Conservation (phyloP, 30 jellyfish, hydroid and myxozoan species). For the Hydra vulgaris region DNA sequence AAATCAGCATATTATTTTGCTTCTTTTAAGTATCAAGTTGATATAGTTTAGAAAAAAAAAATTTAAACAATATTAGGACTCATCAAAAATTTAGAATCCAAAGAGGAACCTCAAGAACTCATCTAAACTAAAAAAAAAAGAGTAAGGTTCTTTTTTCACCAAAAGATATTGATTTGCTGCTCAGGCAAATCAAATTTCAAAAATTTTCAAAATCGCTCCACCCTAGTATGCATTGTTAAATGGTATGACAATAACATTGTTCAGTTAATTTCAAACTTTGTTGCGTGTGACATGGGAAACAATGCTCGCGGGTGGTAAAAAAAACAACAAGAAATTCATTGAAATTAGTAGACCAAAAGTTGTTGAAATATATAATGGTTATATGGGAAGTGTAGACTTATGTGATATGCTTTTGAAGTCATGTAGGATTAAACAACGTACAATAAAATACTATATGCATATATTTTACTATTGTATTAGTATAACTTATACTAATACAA, state of each 20-base stretch:
- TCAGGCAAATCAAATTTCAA: too few relatives aligned
- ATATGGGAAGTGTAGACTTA: slow-evolving; percentile 2
- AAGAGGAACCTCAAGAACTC: too few relatives aligned
- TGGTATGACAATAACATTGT: slow-evolving; percentile 60
- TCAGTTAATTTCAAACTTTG: slow-evolving; percentile 15
- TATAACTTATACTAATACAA: slow-evolving; percentile 16
- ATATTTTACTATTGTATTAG: slow-evolving; percentile 22
- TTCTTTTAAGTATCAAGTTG: too few relatives aligned
- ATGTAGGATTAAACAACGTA: slow-evolving; percentile 5
- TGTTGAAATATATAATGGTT: background rate
- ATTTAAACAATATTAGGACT: too few relatives aligned
- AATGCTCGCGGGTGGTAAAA: slow-evolving; percentile 2
- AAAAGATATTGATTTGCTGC: too few relatives aligned
- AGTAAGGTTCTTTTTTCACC: too few relatives aligned
- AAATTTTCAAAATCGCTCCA: too few relatives aligned
- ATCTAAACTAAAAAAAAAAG: too few relatives aligned
- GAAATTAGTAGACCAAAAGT: background rate
- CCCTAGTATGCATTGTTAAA: slow-evolving; percentile 29
- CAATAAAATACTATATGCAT: slow-evolving; percentile 19
- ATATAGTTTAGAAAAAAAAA: too few relatives aligned
- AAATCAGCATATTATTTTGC: too few relatives aligned
- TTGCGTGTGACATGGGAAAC: background rate
- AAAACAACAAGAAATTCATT: background rate
- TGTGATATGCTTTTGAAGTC: slow-evolving; percentile 34
- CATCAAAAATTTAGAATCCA: too few relatives aligned